Conservation (phyloP, 2,797 vertebrate genomes). For the Poecilia wingei region DNA sequence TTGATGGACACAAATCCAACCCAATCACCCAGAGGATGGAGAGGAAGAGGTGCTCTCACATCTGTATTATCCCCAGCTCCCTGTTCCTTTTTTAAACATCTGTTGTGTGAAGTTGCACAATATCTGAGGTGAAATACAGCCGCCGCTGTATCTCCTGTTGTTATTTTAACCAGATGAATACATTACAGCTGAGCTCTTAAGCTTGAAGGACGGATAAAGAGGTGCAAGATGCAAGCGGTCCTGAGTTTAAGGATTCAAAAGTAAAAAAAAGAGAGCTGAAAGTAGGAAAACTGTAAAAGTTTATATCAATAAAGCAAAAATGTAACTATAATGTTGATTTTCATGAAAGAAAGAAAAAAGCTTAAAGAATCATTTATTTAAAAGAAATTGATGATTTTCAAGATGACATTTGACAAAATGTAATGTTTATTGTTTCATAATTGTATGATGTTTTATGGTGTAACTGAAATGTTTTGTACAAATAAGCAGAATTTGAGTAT, state of each 20-base stretch:
- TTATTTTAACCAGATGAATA: slow-evolving; percentile 61
- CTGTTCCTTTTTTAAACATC: slow-evolving; percentile 19
- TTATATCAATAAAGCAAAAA: background rate
- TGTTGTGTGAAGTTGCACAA: slow-evolving; percentile 48
- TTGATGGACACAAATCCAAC: slow-evolving; percentile 80
- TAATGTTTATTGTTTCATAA: no score
- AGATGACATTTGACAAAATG: no score
- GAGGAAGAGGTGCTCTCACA: slow-evolving; percentile 19
- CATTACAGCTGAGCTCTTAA: slow-evolving; percentile 63
- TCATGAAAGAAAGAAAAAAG: no score
- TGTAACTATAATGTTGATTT: background rate
- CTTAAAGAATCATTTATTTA: no score
- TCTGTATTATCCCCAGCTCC: slow-evolving; percentile 31
- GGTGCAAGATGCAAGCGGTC: slow-evolving; percentile 31
- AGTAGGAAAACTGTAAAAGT: background rate
- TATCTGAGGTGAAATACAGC: slow-evolving; percentile 54
- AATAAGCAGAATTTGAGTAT: background rate
- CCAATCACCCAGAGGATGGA: slow-evolving; percentile 62
- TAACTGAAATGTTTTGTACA: no score
- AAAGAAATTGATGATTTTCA: no score
- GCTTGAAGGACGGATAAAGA: slow-evolving; percentile 47
- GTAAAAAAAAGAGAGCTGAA: slow-evolving; percentile 5
- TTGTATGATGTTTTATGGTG: no score
- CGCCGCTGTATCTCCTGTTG: slow-evolving; percentile 44
- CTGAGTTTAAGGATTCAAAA: slow-evolving; percentile 27